These are phyloP conservation scores for Tineola bisselliella DNA, from an alignment of 2,888 invertebrate species.

Conservation along the genomic window DNA sequence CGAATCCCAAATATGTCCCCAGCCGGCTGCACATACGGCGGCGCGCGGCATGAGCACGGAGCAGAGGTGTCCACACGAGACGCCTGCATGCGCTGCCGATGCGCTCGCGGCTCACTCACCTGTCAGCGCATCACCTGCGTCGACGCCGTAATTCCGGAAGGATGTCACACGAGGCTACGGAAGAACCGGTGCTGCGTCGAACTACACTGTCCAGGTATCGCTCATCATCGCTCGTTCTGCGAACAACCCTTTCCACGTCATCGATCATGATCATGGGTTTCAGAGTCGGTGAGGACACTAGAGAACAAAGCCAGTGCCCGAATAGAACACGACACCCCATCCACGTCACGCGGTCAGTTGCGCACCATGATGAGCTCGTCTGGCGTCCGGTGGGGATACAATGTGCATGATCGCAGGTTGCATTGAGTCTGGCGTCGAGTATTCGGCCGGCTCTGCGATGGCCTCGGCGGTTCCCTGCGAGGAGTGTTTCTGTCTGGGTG, in stretches of 20 bases:
- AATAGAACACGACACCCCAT: not conserved
- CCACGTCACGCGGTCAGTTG: not conserved
- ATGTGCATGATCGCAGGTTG: constrained; percentile 67
- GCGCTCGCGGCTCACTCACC: not conserved
- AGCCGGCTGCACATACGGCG: not conserved
- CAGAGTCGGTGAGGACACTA: not conserved
- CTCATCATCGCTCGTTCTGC: too few relatives aligned
- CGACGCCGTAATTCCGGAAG: too few relatives aligned
- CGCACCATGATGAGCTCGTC: not conserved
- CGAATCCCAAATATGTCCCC: too few relatives aligned
- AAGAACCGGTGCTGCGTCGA: constrained; percentile 80
- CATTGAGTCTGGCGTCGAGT: constrained; percentile 75
- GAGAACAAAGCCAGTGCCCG: not conserved
- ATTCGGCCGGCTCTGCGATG: constrained; percentile 86
- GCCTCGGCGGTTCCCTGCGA: constrained; percentile 80
- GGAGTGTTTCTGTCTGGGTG: constrained; percentile 85
- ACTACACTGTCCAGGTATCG: constrained; percentile 75
- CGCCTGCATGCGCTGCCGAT: not conserved
- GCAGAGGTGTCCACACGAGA: not conserved
- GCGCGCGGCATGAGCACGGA: not conserved
- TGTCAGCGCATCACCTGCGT: constrained; percentile 74
- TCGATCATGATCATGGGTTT: not conserved
- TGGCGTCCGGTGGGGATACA: not conserved
- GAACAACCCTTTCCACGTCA: not conserved
- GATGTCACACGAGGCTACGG: constrained; percentile 77